Conservation (phyloP, 2,113 vertebrate genomes). For the Odontophorus gujanensis region DNA sequence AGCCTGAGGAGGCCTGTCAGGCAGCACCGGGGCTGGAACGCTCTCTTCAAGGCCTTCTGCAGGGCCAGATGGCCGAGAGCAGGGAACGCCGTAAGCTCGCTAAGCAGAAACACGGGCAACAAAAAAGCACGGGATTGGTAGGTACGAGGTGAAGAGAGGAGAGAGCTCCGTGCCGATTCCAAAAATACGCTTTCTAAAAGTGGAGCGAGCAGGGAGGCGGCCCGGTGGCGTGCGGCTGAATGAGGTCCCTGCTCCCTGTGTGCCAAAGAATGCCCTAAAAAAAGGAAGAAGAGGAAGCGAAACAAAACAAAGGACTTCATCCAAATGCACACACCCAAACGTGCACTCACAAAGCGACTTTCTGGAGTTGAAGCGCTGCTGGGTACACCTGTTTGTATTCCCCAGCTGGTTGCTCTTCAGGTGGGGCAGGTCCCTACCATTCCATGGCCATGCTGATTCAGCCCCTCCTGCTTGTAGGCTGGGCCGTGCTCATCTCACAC, state of each 20-base stretch:
- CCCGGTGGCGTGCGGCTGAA: not conserved
- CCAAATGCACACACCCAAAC: not conserved
- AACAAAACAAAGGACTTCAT: not conserved
- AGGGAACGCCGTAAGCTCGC: constrained; percentile 46
- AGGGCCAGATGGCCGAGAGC: constrained; percentile 69
- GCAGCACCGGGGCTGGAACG: constrained; percentile 46
- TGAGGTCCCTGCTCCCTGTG: not conserved
- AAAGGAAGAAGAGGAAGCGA: not conserved
- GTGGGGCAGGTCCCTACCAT: not conserved
- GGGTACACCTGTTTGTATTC: not conserved
- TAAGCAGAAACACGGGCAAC: constrained; percentile 3
- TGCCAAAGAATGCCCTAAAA: not conserved
- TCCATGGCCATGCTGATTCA: not conserved
- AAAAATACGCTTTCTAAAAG: not conserved
- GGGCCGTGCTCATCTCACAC: not conserved
- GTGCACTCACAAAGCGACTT: not conserved
- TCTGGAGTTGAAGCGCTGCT: not conserved
- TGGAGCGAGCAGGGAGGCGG: not conserved
- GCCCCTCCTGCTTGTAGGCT: not conserved
- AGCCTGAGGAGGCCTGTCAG: constrained; percentile 63
- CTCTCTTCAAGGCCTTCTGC: constrained; percentile 71
- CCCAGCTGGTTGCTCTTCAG: not conserved
- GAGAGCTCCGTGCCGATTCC: not conserved
- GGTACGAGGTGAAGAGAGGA: not conserved
- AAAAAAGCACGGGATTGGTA: not conserved